phyloP scores from a whole-genome alignment of 2,113 vertebrate genomes.

The Psophia crepitans region DNA sequence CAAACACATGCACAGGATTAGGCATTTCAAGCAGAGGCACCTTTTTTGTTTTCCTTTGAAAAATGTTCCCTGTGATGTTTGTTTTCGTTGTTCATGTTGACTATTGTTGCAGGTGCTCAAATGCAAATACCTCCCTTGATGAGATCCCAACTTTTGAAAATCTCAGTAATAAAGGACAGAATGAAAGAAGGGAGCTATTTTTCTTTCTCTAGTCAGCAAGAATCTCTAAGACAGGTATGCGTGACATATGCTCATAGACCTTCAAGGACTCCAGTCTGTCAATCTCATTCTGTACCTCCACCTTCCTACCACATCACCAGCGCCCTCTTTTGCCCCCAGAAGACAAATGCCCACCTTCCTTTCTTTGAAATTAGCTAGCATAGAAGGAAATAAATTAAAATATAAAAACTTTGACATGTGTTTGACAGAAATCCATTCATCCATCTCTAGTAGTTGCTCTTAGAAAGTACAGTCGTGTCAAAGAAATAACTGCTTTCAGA shows the following conservation, averaged over 20 bases:
- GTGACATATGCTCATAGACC: not conserved
- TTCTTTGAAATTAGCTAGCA: not conserved
- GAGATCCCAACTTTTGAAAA: not conserved
- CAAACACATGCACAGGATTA: not conserved
- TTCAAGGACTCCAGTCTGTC: not conserved
- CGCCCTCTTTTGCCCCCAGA: not conserved
- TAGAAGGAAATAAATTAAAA: not conserved
- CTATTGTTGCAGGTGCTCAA: not conserved
- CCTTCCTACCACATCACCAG: not conserved
- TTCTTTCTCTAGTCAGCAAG: not conserved
- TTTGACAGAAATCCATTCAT: not conserved
- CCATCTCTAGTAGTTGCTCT: not conserved
- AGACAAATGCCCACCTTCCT: not conserved
- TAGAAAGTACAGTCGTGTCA: not conserved
- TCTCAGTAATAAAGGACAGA: not conserved
- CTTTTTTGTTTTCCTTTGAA: not conserved
- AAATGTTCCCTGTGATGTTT: not conserved
- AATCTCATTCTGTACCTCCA: not conserved
- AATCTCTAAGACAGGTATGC: not conserved
- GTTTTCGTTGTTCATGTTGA: not conserved
- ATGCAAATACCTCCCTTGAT: not conserved
- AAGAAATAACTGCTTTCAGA: not conserved
- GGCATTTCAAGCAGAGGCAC: not conserved
- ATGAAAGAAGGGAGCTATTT: not conserved
- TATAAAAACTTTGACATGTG: not conserved